Evolutionary conservation across 2,113 vertebrate species (phyloP).

Genomic region (Carlito syrichta): DNA sequence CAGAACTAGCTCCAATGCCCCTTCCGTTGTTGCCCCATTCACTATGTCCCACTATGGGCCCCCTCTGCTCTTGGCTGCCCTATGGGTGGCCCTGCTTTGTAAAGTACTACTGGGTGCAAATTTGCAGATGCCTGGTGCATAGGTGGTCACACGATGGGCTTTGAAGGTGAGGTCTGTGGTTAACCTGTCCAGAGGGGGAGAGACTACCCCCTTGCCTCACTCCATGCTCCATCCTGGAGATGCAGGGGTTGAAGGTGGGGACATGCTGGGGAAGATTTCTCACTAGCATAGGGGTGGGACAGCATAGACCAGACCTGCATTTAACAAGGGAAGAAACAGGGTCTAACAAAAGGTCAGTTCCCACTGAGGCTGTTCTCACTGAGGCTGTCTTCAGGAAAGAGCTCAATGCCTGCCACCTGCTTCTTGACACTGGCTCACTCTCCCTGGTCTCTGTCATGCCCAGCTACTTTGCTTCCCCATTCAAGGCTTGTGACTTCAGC

Average conservation of each 20-base stretch:
- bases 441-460: not conserved
- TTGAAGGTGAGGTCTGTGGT: not conserved
- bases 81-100: not conserved
- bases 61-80: not conserved
- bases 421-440: not conserved
- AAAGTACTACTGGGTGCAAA: not conserved
- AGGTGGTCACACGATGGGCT: not conserved
- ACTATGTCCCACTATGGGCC: not conserved
- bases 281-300: too few relatives aligned
- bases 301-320: too few relatives aligned
- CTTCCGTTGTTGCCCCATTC: not conserved
- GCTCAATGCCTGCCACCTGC: not conserved
- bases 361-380: too few relatives aligned
- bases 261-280: rapidly evolving
- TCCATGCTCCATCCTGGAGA: not conserved
- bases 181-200: not conserved
- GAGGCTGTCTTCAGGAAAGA: not conserved
- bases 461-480: not conserved
- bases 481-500: constrained; percentile 34
- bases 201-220: not conserved
- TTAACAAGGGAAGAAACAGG: too few relatives aligned
- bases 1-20: not conserved
- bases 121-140: not conserved
- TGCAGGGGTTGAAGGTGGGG: not conserved
- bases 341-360: too few relatives aligned